Evolutionary conservation across 2,888 invertebrate genomes (phyloP).

Genomic region (Sepiola atlantica): DNA sequence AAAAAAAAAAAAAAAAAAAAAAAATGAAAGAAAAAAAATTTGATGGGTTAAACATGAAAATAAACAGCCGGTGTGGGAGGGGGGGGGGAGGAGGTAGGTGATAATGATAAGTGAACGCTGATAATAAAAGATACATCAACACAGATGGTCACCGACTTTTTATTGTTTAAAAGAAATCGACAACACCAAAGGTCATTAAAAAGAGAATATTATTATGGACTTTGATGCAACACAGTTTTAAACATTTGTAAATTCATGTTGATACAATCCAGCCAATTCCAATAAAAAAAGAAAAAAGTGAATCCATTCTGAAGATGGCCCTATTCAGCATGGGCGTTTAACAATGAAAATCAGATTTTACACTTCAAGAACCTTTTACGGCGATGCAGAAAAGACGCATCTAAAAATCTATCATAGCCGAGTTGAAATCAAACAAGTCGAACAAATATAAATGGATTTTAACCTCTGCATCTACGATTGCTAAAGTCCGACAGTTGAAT

Average conservation of each 20-base stretch:
- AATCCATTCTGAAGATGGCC: too few species aligned
- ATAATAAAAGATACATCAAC: background rate
- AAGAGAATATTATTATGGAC: background rate
- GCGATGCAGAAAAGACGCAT: too few species aligned
- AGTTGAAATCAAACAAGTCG: too few species aligned
- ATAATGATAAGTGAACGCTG: background rate
- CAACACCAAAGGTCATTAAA: background rate
- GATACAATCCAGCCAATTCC: background rate
- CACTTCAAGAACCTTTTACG: too few species aligned
- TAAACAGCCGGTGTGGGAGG: too few species aligned
- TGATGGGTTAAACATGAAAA: background rate
- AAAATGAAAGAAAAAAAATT: background rate
- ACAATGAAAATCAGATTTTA: too few species aligned
- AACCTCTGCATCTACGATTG: too few species aligned
- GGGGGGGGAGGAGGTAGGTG: background rate
- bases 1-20: background rate
- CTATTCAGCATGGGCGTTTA: too few species aligned
- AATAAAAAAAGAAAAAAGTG: too few species aligned
- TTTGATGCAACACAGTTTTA: background rate
- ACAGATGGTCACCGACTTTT: background rate
- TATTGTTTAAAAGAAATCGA: background rate
- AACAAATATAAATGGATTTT: too few species aligned
- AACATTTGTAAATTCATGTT: background rate
- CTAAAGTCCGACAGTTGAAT: too few species aligned
- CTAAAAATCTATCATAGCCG: too few species aligned